Percentiles rank a stretch among this genome's conserved stretches.
Evolutionary conservation across 2,888 invertebrate genomes (phyloP).

Genomic region (Exephanes ischioxanthus): DNA sequence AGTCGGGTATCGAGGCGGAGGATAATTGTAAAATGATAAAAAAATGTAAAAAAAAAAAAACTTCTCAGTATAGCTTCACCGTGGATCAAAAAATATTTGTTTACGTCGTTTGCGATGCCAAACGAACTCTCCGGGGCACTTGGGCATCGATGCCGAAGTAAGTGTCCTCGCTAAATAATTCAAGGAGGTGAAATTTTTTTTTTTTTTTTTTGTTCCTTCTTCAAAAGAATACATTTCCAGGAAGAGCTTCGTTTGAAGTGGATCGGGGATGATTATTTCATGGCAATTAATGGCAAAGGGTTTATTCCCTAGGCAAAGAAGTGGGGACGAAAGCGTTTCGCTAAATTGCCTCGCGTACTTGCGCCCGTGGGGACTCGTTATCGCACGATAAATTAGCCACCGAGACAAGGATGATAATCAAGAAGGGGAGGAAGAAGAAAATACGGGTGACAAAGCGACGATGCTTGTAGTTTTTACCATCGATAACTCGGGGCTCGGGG

Average conservation of each 20-base stretch:
- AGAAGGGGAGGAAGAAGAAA: not conserved
- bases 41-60: not conserved
- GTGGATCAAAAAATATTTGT: not conserved
- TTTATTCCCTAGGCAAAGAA: not conserved
- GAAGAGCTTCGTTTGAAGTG: not conserved
- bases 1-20: not conserved
- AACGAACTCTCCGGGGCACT: conserved; percentile 2
- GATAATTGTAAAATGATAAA: not conserved
- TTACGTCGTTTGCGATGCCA: conserved; percentile 27
- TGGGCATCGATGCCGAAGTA: not conserved
- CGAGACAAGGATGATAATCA: not conserved
- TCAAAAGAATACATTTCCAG: not conserved
- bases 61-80: not conserved
- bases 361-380: conserved; percentile 16
- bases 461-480: conserved; percentile 14
- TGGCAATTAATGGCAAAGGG: conserved; percentile 5
- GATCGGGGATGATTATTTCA: conserved; percentile 14
- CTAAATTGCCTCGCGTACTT: not conserved
- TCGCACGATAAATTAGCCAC: conserved; percentile 42
- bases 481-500: not conserved
- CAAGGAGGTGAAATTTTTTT: not conserved
- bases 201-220: not conserved
- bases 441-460: conserved; percentile 11
- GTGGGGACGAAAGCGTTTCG: not conserved
- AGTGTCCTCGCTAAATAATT: not conserved